phyloP scores from a whole-genome alignment of 2,797 vertebrate genomes.

The Pipistrellus kuhlii region DNA sequence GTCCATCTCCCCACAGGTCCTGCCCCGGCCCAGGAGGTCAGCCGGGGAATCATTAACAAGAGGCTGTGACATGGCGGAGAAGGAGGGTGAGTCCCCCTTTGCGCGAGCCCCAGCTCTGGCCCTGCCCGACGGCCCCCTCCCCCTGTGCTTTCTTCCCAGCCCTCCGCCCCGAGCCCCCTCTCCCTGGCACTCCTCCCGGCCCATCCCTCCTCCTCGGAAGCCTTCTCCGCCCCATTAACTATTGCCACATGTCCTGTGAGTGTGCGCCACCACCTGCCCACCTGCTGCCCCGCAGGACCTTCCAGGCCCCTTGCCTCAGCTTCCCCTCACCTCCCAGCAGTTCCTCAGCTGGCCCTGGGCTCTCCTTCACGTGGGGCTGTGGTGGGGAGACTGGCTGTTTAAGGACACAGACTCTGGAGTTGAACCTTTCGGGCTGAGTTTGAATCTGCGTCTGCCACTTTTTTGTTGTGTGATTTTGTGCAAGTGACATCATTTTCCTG shows the following conservation, averaged over 20 bases:
- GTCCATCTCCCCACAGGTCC: conserved; percentile 77
- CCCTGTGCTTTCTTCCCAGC: not conserved
- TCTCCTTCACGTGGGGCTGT: not conserved
- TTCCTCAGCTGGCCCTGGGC: not conserved
- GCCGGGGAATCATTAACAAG: conserved; percentile 78
- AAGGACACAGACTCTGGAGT: not conserved
- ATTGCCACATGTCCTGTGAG: conserved; percentile 57
- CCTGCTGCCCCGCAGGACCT: not conserved
- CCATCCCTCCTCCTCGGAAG: not conserved
- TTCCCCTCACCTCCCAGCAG: conserved; percentile 50
- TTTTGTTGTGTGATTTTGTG: not conserved
- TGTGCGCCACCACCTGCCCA: not conserved
- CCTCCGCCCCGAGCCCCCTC: not conserved
- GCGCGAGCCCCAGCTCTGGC: not conserved
- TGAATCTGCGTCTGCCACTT: not conserved
- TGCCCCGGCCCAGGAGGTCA: conserved; percentile 79
- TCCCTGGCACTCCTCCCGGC: not conserved
- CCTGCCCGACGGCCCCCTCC: not conserved
- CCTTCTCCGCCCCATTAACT: conserved; percentile 46
- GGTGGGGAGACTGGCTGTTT: not conserved
- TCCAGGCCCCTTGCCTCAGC: conserved; percentile 68
- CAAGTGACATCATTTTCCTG: not conserved
- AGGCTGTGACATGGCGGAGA: conserved; percentile 79
- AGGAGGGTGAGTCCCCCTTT: conserved; percentile 77
- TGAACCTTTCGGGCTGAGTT: not conserved